phyloP scores from a whole-genome alignment of 2,113 vertebrate genomes.

The Lanius ludovicianus region DNA sequence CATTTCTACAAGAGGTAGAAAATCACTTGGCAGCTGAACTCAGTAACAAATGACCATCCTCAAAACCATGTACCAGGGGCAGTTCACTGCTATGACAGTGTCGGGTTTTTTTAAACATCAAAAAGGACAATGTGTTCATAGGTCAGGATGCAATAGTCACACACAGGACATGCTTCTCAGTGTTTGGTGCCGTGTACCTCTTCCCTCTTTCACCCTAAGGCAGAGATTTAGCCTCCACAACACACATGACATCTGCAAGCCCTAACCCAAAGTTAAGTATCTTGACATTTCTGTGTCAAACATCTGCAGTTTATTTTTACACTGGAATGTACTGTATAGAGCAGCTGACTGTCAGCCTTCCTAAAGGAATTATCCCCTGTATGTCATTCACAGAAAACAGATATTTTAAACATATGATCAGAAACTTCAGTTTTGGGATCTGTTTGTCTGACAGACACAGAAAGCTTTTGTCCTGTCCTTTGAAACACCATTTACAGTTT shows the following conservation, averaged over 20 bases:
- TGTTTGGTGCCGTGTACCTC: neutral
- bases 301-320: conserved; percentile 51
- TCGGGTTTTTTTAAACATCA: neutral
- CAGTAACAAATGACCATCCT: neutral
- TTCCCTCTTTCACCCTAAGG: neutral
- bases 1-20: neutral
- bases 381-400: neutral
- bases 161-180: neutral
- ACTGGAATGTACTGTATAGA: neutral
- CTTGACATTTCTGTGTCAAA: conserved; percentile 29
- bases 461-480: neutral
- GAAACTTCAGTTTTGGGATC: neutral
- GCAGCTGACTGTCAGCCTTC: conserved; percentile 11
- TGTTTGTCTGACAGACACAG: neutral
- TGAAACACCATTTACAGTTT: neutral
- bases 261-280: conserved; percentile 1
- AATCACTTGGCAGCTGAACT: neutral
- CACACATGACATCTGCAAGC: conserved; percentile 16
- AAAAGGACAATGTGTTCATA: neutral
- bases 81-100: neutral
- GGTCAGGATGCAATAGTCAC: neutral
- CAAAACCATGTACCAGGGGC: neutral
- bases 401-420: neutral
- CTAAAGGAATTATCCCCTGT: neutral
- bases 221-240: neutral